Evolutionary conservation across 2,888 invertebrate genomes (phyloP), one percentile per base, ranked within the genome.

Genomic region (Zygogramma bicolorata): DNA sequence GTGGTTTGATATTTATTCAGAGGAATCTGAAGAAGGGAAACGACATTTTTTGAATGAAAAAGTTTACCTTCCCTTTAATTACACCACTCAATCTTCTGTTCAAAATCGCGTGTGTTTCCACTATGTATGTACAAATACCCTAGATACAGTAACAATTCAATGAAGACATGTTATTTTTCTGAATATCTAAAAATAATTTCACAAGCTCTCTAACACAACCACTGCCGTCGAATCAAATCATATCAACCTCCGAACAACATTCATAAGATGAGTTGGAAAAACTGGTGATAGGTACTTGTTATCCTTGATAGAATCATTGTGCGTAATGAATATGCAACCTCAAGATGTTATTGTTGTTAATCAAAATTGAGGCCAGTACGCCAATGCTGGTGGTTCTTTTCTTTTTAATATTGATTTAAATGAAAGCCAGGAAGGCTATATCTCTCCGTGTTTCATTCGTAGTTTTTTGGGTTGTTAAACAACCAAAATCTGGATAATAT

Each of bases 181-280:
- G 10, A 10, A 13, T 34, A 10, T 34, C 1, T 34, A 13, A 13
- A 13, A 34, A 34, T 34, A 34, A 34, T 34, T 34, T 34, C 13
- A 13, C 34, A 13, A 34, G 34, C 1, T 34, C 13, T 34, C 34
- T 34, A 13, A 34, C 34, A 34, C 1, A 13, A 34, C 34, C 13
- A 34, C 34, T 34, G 34, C 4, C 34, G 13, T 34, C 13, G 13
- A 34, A 3, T 34, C 34, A 34, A 34, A n/a, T n/a, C n/a, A n/a
- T n/a, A 13, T 34, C 4, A 34, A 34, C 34, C 34, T 34, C 34
- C 34, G 34, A 34, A 34, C 34, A 13, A 13, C 1, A 74, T 74
- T 74, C 70, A 74, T 74, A 65, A 65, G 70, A 74, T 70, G 67
- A 74, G 34, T 70, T 29, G 40, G 65, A 67, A 74, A 74, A 70